phyloP scores from a whole-genome alignment of 1,140 invertebrate genomes.

The Trachelipus rathkii region DNA sequence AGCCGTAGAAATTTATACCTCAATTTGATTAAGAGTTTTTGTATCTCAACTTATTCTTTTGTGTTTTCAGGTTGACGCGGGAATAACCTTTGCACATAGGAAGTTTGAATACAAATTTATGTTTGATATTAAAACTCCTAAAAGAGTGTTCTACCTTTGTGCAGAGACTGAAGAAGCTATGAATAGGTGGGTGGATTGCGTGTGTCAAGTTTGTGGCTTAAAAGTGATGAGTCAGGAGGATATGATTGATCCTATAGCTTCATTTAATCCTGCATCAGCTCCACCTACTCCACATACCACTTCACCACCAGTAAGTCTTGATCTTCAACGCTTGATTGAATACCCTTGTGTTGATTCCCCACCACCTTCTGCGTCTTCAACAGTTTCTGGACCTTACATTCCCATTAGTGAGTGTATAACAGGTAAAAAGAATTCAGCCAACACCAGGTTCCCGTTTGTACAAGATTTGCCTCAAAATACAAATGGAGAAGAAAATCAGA shows the following conservation, averaged over 20 bases:
- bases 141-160: slow-evolving; percentile 83
- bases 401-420: slow-evolving; percentile 78
- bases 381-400: slow-evolving; percentile 52
- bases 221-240: slow-evolving; percentile 68
- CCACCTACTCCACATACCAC: slow-evolving; percentile 31
- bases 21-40: too few relatives aligned
- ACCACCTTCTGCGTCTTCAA: slow-evolving; percentile 49
- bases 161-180: slow-evolving; percentile 86
- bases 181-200: slow-evolving; percentile 90
- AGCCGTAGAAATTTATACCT: too few relatives aligned
- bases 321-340: slow-evolving; percentile 46
- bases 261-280: slow-evolving; percentile 50
- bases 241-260: slow-evolving; percentile 51
- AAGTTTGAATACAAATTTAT: slow-evolving; percentile 58
- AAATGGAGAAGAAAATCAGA: slow-evolving; percentile 29
- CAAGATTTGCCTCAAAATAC: slow-evolving; percentile 21
- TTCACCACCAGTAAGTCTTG: slow-evolving; percentile 27
- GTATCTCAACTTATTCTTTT: too few relatives aligned
- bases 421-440: slow-evolving; percentile 58
- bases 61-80: slow-evolving; percentile 67
- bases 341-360: slow-evolving; percentile 46
- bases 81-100: slow-evolving; percentile 38
- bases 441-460: slow-evolving; percentile 25
- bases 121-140: slow-evolving; percentile 83
- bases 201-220: slow-evolving; percentile 86